These are phyloP conservation scores for Eretmocerus hayati DNA, from an alignment of 2,888 invertebrate genomes.

Conservation along the genomic window DNA sequence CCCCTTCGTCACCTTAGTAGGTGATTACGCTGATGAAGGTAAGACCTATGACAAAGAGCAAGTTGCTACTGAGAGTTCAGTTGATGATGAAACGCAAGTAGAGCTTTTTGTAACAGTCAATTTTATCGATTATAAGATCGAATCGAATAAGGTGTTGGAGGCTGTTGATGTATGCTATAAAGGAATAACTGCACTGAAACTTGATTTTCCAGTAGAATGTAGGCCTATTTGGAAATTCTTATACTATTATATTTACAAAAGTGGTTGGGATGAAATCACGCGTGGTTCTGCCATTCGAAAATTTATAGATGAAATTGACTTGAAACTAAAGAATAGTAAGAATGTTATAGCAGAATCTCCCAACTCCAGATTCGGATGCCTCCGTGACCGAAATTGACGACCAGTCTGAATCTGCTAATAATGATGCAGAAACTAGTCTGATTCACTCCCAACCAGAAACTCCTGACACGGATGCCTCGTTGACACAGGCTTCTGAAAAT, in stretches of 20 bases:
- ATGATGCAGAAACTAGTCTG: too few species aligned
- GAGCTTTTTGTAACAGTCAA: not conserved
- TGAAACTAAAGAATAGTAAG: too few species aligned
- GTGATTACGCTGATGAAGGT: not conserved
- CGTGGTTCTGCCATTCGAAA: constrained; percentile 6
- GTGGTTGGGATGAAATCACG: constrained; percentile 1
- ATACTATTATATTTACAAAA: constrained; percentile 11
- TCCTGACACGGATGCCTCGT: too few species aligned
- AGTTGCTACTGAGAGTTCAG: too few species aligned
- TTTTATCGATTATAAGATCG: constrained; percentile 2
- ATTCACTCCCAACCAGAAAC: too few species aligned
- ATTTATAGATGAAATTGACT: constrained; percentile 1
- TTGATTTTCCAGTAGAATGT: constrained; percentile 12
- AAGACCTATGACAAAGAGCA: too few species aligned
- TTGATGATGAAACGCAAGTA: not conserved
- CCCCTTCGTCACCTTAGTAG: not conserved
- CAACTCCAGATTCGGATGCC: too few species aligned
- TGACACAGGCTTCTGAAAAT: too few species aligned
- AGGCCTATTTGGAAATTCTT: constrained; percentile 16
- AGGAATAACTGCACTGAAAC: constrained; percentile 14
- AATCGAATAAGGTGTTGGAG: constrained; percentile 3
- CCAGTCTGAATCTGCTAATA: too few species aligned
- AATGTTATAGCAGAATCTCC: too few species aligned
- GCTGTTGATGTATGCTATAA: constrained; percentile 20
- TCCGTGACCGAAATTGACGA: too few species aligned